A percentile compares a stretch with the other conserved stretches of the same genome.
Evolutionary conservation across 2,797 vertebrate genomes (phyloP).

Genomic region (Hozukius guyotensis): DNA sequence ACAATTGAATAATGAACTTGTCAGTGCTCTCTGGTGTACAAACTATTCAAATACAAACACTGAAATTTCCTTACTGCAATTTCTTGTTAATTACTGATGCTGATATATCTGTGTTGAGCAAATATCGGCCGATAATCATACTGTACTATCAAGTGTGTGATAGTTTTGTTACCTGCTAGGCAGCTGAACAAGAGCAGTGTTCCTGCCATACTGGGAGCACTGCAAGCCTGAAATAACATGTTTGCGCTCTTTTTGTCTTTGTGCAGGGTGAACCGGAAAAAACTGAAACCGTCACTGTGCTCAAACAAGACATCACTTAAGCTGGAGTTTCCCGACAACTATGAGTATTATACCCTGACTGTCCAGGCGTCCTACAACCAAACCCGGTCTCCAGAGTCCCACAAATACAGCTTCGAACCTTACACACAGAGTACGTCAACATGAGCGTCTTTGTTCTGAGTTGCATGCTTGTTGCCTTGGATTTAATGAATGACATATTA

Average conservation of each 20-base stretch:
- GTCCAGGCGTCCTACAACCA: conserved; percentile 44
- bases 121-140: not conserved
- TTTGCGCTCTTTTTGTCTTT: conserved; percentile 5
- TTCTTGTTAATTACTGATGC: too few species aligned
- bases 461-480: not conserved
- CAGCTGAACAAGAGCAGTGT: not conserved
- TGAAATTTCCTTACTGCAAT: too few species aligned
- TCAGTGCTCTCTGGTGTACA: not conserved
- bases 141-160: not conserved
- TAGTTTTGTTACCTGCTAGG: not conserved
- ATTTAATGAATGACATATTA: not conserved
- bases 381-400: not conserved
- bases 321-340: not conserved
- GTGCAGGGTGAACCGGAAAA: rapidly evolving
- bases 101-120: too few species aligned
- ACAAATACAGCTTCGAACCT: rapidly evolving
- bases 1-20: not conserved
- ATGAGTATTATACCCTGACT: rapidly evolving
- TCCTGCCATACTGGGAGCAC: not conserved
- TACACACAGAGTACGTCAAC: conserved; percentile 33
- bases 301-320: not conserved
- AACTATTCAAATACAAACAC: not conserved
- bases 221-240: not conserved
- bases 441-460: not conserved
- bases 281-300: rapidly evolving